A percentile compares a stretch with the other conserved stretches of the same genome.
These are phyloP conservation scores for Tragelaphus oryx DNA, from an alignment of 2,797 vertebrate species.

Conservation along the genomic window DNA sequence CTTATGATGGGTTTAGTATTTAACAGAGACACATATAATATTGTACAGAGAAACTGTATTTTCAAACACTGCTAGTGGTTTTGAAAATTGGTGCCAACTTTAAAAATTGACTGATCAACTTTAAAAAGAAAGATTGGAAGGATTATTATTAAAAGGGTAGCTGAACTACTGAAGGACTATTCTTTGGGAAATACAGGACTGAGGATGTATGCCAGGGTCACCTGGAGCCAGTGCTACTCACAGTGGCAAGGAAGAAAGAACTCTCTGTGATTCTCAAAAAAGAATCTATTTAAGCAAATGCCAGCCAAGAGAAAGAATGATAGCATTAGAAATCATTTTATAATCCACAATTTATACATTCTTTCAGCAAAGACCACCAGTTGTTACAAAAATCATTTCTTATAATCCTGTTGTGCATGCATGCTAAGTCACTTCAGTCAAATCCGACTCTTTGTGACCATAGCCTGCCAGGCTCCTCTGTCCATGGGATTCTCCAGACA, in stretches of 20 bases:
- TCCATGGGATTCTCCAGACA: background rate
- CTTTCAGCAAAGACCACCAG: background rate
- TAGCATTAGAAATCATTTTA: background rate
- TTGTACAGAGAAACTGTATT: background rate
- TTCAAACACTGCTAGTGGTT: background rate
- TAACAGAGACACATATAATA: background rate
- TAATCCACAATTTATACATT: background rate
- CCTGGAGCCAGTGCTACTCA: background rate
- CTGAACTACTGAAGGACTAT: background rate
- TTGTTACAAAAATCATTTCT: background rate
- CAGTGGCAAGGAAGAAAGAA: accelerated
- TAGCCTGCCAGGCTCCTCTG: background rate
- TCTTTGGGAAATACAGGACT: background rate
- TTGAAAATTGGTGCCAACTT: background rate
- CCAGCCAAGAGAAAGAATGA: background rate
- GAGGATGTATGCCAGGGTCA: background rate
- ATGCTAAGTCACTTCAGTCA: background rate
- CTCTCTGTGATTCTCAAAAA: background rate
- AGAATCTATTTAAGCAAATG: background rate
- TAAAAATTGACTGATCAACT: background rate
- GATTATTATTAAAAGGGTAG: background rate
- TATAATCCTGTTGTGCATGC: background rate
- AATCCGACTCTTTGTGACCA: background rate
- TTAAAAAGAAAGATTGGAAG: background rate
- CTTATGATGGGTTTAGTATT: background rate